Base-by-base conservation (phyloP, 2,797 vertebrate genomes). In the Sardinella longiceps region DNA sequence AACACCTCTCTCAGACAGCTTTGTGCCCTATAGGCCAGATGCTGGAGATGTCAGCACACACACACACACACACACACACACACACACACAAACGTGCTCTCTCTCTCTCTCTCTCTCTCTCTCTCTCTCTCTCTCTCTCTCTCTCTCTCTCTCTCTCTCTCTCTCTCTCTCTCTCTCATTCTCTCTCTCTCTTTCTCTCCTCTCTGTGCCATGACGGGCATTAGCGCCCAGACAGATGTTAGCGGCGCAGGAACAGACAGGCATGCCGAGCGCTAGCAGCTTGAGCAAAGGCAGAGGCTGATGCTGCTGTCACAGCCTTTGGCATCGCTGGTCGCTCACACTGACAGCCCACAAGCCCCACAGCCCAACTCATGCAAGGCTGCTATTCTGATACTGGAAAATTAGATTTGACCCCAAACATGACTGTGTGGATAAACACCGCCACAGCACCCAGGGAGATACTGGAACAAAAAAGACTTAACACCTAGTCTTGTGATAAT, bases 251-350 rank as follows among this genome's bases (percentile, higher is more conserved):
- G 37, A 74, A 37, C 66, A 37, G 66, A 74, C 66, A 74, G 66
- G 30, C 33, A 20, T 37, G 18, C 30, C 20, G 30, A 18, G 33
- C 1, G 18, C 12, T 11, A 63, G 7, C 60, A 30, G 60, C 11
- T 25, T 30, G 11, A 30, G 60, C 25, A 66, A 23, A 74, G 30
- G 37, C 66, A 39, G 14, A 37, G 30, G 3, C 30, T 39, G 30
- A 28, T 74, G 66, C 66, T 74, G 66, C 66, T 74, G 66, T 74
- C 66, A 74, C 30, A 15, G 30, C 66, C 66, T 74, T 74, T 74
- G 30, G 30, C 66, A 15, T 1, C 3, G 1, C 30, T 5, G 14
- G 4, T 37, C 30, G 2, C 15, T 70, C 15, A 14, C 30, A 20
- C 28, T 37, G 66, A 74, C 66, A 74, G 66, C 66, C 12, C 25